A percentile compares a stretch with the other conserved stretches of the same genome.
Conservation (phyloP, 1,140 invertebrate genomes). For the Eciton burchellii region DNA sequence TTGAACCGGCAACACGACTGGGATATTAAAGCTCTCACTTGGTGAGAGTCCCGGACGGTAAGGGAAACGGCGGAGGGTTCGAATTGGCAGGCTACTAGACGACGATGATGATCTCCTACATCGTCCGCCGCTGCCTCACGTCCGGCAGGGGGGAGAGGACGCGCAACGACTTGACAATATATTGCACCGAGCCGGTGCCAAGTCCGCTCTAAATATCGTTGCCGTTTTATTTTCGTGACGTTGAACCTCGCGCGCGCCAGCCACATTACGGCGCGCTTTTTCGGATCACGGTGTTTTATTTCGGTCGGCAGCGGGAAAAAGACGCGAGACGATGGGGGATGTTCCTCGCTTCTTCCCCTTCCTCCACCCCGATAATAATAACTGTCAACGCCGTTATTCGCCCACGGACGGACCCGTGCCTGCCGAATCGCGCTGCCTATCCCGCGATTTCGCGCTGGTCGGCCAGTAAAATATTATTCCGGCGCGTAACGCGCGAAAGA, state of each 20-base stretch:
- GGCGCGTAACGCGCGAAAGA: neutral
- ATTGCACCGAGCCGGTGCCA: slow-evolving; percentile 45
- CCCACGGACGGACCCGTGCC: neutral
- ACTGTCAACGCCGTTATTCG: slow-evolving; percentile 18
- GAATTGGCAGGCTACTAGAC: slow-evolving; percentile 53
- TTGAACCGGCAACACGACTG: slow-evolving; percentile 43
- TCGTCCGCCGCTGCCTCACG: slow-evolving; percentile 18
- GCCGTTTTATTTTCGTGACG: slow-evolving; percentile 41
- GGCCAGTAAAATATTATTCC: neutral
- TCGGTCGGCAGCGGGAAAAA: neutral
- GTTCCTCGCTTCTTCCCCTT: neutral
- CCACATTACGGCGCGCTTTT: slow-evolving; percentile 36
- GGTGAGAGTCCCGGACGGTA: slow-evolving; percentile 30
- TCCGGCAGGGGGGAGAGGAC: slow-evolving; percentile 11
- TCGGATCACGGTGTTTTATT: slow-evolving; percentile 40
- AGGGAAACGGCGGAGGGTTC: slow-evolving; percentile 33
- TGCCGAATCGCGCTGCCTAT: neutral
- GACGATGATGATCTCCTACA: slow-evolving; percentile 55
- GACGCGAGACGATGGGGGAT: slow-evolving; percentile 25
- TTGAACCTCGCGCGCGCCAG: slow-evolving; percentile 30
- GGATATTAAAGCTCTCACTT: slow-evolving; percentile 55
- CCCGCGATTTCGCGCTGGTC: slow-evolving; percentile 9
- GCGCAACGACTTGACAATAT: slow-evolving; percentile 58
- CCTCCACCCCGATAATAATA: too few species aligned
- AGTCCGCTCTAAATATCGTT: slow-evolving; percentile 54